Conservation (phyloP, 2,797 vertebrate species). For the Anas capensis region DNA sequence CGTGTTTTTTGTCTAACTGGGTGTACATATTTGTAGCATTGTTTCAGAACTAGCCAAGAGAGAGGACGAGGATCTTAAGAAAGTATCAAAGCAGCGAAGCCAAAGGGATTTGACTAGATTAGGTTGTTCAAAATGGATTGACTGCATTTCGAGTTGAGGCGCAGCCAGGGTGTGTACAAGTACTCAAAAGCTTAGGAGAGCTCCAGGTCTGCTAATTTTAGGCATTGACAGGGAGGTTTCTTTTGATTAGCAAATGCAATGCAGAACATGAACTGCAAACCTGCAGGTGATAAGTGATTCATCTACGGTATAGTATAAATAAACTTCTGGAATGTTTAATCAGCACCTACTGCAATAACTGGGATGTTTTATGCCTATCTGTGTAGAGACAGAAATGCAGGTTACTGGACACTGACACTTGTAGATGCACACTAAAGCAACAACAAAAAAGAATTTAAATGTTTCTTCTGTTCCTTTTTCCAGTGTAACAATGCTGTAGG, state of each 20-base stretch:
- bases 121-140: not conserved
- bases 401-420: not conserved
- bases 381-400: not conserved
- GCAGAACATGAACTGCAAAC: not conserved
- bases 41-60: not conserved
- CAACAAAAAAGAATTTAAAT: not conserved
- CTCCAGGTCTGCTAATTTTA: not conserved
- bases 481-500: fast-evolving
- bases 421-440: not conserved
- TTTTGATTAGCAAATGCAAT: not conserved
- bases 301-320: not conserved
- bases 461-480: not conserved
- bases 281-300: not conserved
- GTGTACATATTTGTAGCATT: not conserved
- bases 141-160: not conserved
- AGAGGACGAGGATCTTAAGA: fast-evolving
- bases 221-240: not conserved
- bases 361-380: not conserved
- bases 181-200: not conserved
- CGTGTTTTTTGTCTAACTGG: not conserved
- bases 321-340: not conserved
- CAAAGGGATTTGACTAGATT: not conserved
- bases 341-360: fast-evolving
- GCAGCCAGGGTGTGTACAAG: not conserved
- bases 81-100: not conserved